These are phyloP conservation scores for Andrena cerasifolii DNA, from an alignment of 1,140 invertebrate species.

Conservation along the genomic window DNA sequence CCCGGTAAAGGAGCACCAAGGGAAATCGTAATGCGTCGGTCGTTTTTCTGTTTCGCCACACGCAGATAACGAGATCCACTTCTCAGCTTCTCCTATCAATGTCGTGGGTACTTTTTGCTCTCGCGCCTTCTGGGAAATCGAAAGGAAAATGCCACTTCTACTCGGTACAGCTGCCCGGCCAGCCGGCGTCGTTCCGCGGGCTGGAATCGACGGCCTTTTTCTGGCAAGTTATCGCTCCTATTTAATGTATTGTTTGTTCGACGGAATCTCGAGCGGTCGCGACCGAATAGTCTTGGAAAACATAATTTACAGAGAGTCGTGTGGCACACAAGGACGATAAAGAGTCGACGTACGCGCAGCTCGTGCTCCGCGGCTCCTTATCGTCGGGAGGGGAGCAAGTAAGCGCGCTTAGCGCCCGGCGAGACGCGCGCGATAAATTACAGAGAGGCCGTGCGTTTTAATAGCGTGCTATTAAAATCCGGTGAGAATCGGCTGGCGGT, in stretches of 20 bases:
- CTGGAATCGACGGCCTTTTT: too few species aligned
- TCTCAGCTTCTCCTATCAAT: background rate
- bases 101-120: too few species aligned
- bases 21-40: background rate
- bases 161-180: too few species aligned
- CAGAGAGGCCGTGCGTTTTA: slow-evolving; percentile 1
- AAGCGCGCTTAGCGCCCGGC: slow-evolving; percentile 51
- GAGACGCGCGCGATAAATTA: slow-evolving; percentile 44
- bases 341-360: slow-evolving; percentile 61
- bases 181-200: too few species aligned
- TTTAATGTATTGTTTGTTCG: background rate
- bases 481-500: slow-evolving; percentile 35
- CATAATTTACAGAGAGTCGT: slow-evolving; percentile 49
- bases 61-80: background rate
- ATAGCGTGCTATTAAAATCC: slow-evolving; percentile 33
- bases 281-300: background rate
- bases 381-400: slow-evolving; percentile 39
- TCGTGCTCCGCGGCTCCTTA: slow-evolving; percentile 50
- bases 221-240: too few species aligned
- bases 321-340: slow-evolving; percentile 61
- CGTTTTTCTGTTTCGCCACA: background rate
- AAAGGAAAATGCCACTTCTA: background rate
- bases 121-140: background rate
- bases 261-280: background rate
- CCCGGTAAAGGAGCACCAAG: background rate